Evolutionary conservation across 2,113 vertebrate genomes (phyloP), one percentile per base, ranked within the genome.

Genomic region (Phalacrocorax pelagicus): DNA sequence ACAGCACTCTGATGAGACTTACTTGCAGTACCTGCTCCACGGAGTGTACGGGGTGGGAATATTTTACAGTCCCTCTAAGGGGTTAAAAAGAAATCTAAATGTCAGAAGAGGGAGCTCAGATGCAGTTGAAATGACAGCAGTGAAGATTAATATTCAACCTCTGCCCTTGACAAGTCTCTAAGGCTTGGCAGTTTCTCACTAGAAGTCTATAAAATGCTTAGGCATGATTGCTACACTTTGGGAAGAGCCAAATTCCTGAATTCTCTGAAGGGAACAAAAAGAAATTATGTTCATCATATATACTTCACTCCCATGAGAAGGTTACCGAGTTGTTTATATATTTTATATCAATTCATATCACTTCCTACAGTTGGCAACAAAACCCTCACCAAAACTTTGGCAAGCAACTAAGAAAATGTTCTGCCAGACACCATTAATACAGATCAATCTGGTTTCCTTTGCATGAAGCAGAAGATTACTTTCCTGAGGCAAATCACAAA

Each of bases 351-450:
- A 87, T 49, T 66, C 92, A 38, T 86, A 92, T 97, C 44, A 16
- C 94, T 92, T 96, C 97, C 95, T 96, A 94, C 82, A 97, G 54
- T 47, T 98, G 96, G 97, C 96, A 96, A 93, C 59, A 96, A 96
- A 98, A 95, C 73, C 81, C 78, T 97, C 82, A 95, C 94, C 97
- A 97, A 98, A 97, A 95, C 77, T 87, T 97, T 98, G 97, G 97
- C 98, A 94, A 96, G 79, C 52, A 92, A 81, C n/a, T 57, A 22
- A 81, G 81, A 93, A 84, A 36, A 91, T 73, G 94, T 86, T 80
- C 96, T 94, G 97, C 96, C 97, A 97, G 96, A 95, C 58, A 88
- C 58, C 86, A 94, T 97, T 95, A 95, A 75, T 94, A 71, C 61
- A 90, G 92, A 94, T 94, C 87, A 87, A 81, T 83, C 93, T 92